phyloP scores from a whole-genome alignment of 37 sponge, comb jelly and placozoan species.

The Chondrilla cf. caribensis region DNA sequence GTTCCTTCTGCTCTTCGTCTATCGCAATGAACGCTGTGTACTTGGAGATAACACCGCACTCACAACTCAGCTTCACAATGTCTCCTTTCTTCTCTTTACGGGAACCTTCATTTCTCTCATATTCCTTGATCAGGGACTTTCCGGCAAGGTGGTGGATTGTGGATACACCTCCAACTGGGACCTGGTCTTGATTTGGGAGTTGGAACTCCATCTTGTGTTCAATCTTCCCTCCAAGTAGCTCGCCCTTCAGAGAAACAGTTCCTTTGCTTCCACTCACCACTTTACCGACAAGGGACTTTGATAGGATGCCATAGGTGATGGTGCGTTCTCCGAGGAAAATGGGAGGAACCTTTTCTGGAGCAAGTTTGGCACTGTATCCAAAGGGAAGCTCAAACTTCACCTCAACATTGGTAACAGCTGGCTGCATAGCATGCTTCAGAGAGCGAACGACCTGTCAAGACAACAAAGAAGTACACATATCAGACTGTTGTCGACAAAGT shows the following conservation, averaged over 20 bases:
- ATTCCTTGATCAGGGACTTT: slow-evolving; percentile 60
- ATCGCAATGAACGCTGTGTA: slow-evolving; percentile 73
- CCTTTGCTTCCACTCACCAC: slow-evolving; percentile 20
- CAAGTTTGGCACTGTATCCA: slow-evolving; percentile 25
- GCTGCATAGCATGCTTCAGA: slow-evolving; percentile 67
- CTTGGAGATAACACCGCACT: slow-evolving; percentile 54
- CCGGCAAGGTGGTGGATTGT: slow-evolving; percentile 75
- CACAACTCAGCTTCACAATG: slow-evolving; percentile 56
- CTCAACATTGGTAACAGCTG: slow-evolving; percentile 46
- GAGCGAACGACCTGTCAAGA: slow-evolving; percentile 53
- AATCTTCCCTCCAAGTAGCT: slow-evolving; percentile 30
- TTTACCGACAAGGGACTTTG: slow-evolving; percentile 1
- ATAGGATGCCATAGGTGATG: slow-evolving; percentile 60
- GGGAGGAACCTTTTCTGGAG: slow-evolving; percentile 45
- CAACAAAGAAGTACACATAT: not conserved
- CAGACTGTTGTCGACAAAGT: too few species aligned
- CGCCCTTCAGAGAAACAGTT: slow-evolving; percentile 42
- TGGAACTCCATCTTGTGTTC: slow-evolving; percentile 36
- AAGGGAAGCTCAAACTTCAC: slow-evolving; percentile 43
- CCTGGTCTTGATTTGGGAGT: not conserved
- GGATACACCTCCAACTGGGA: not conserved
- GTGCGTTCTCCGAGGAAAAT: slow-evolving; percentile 64
- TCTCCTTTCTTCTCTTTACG: slow-evolving; percentile 19
- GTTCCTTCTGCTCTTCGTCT: slow-evolving; percentile 56
- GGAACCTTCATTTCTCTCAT: not conserved